Evolutionary conservation across 2,888 invertebrate genomes (phyloP), one percentile per base, ranked within the genome.

Genomic region (Chymomyza amoena): DNA sequence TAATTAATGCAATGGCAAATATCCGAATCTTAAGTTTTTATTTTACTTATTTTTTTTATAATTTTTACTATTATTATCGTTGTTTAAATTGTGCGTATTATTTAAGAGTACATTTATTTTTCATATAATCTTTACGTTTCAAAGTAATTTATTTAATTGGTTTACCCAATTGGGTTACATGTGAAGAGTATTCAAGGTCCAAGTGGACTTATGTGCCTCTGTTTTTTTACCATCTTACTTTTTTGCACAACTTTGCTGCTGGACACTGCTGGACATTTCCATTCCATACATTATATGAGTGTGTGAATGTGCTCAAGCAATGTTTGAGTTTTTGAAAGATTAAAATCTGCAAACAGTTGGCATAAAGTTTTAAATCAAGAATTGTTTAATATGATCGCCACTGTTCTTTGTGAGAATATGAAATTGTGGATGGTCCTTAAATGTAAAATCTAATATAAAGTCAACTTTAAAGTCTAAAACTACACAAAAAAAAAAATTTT

Each of bases 261-360:
- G 84, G 87, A 77, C 81, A 72, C 66, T 70, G 67, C 79, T 81
- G 80, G 79, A 73, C 75, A 75, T 54, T 61, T 45, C 54, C 28
- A 52, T 9, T 28, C 2, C 20, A 25, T 7, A 56, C 32, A 9
- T 32, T 51, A 16, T 13, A 54, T 61, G 16, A 15, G 25, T 6
- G 39, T 57, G 57, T 68, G 66, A 56, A 63, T 79, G 73, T 76
- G 72, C 68, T 69, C 70, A 32, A 39, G n/a, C 18, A 18, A 54
- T 54, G 54, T 61, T 63, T 45, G 67, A 63, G 54, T 76, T 84
- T 79, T 85, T 85, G 85, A 85, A 80, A 87, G 85, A 85, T 85
- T 85, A 85, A 88, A 85, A 85, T 88, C 85, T 88, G 81, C 88
- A 87, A 88, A 88, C 84, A 87, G 87, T 87, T 85, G 85, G 87